Conservation (phyloP, 2,113 vertebrate species). For the Erythrolamprus reginae region DNA sequence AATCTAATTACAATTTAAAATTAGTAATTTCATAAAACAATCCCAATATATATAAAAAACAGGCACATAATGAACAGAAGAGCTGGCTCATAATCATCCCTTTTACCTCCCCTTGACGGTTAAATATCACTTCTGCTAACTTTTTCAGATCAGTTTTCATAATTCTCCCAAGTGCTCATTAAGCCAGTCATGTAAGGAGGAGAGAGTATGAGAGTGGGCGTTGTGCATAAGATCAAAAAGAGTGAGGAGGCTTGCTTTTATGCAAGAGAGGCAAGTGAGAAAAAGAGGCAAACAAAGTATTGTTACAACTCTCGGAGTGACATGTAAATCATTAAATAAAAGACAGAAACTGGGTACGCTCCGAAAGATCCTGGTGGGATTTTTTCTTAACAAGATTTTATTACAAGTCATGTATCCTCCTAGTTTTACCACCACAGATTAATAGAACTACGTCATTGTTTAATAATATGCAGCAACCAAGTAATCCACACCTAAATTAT, state of each 20-base stretch:
- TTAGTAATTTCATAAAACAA: too few relatives aligned
- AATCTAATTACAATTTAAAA: too few relatives aligned
- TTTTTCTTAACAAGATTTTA: neutral
- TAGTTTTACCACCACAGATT: neutral
- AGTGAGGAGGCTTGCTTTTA: neutral
- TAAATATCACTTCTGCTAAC: neutral
- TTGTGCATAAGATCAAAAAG: neutral
- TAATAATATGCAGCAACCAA: neutral
- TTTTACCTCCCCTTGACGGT: neutral
- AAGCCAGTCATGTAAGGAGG: neutral
- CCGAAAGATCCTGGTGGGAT: neutral
- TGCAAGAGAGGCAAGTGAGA: neutral
- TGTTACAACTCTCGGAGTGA: neutral
- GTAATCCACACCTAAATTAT: neutral
- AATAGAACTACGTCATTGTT: neutral
- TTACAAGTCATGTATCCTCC: neutral
- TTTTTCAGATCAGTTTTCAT: neutral
- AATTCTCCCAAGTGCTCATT: neutral
- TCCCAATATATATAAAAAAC: too few relatives aligned
- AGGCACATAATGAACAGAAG: neutral
- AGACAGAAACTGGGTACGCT: neutral
- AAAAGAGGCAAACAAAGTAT: neutral
- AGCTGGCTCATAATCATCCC: neutral
- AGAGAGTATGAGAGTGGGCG: neutral
- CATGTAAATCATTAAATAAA: neutral